Evolutionary conservation across 2,797 vertebrate species (phyloP).

Genomic region (Artibeus jamaicensis): DNA sequence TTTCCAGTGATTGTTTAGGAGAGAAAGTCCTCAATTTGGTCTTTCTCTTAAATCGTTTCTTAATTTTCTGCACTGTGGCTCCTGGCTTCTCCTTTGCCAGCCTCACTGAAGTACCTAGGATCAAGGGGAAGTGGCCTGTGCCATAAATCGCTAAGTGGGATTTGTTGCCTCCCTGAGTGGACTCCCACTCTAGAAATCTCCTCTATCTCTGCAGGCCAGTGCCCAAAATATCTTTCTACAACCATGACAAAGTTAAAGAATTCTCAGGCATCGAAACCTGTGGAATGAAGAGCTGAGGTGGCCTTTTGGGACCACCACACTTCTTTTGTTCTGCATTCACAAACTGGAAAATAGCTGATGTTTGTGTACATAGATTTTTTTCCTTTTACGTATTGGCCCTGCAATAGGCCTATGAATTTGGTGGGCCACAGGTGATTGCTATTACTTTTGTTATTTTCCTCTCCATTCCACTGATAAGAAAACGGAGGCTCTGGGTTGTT

Average conservation of each 20-base stretch:
- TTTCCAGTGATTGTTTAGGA: conserved; percentile 62
- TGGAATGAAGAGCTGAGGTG: not conserved
- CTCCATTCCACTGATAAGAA: not conserved
- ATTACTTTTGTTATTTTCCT: not conserved
- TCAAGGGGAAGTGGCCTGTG: not conserved
- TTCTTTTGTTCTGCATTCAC: conserved; percentile 25
- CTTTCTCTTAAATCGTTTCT: conserved; percentile 1
- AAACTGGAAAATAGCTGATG: not conserved
- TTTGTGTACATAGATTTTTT: not conserved
- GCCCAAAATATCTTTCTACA: not conserved
- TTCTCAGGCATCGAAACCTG: not conserved
- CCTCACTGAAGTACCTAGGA: not conserved
- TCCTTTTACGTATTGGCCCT: not conserved
- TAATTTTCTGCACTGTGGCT: not conserved
- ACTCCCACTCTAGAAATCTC: not conserved
- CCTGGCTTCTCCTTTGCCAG: not conserved
- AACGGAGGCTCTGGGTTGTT: not conserved
- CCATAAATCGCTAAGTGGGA: not conserved
- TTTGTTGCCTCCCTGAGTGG: not conserved
- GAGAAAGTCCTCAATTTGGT: not conserved
- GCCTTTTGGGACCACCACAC: not conserved
- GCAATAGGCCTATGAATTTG: not conserved
- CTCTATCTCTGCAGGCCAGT: not conserved
- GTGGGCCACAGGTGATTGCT: not conserved
- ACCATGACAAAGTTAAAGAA: not conserved